Evolutionary conservation across 2,113 vertebrate genomes (phyloP).

Genomic region (Balaenoptera acutorostrata): DNA sequence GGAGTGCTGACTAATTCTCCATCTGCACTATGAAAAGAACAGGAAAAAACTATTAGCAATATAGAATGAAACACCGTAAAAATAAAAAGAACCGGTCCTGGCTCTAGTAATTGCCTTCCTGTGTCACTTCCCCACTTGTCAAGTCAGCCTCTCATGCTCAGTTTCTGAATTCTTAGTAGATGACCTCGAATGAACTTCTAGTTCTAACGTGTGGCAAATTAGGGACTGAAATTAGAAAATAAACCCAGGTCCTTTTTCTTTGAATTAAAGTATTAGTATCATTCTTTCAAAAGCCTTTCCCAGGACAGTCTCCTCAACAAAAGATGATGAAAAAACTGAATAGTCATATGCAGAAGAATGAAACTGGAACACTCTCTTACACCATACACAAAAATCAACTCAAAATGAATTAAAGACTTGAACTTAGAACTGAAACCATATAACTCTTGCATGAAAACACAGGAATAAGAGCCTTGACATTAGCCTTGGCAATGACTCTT

Average conservation of each 20-base stretch:
- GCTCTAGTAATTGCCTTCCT: background rate
- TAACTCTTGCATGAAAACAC: background rate
- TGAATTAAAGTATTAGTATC: background rate
- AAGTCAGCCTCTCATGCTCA: background rate
- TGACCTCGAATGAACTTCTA: background rate
- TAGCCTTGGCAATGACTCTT: background rate
- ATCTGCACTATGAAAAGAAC: constrained; percentile 56
- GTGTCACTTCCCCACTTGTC: background rate
- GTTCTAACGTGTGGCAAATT: background rate
- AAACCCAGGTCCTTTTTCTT: background rate
- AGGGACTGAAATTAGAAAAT: constrained; percentile 14
- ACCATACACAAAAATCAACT: background rate
- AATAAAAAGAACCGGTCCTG: background rate
- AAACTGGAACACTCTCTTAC: background rate
- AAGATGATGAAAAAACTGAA: background rate
- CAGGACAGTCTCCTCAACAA: background rate
- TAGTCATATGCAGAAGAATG: background rate
- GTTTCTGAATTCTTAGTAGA: background rate
- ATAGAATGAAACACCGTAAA: background rate
- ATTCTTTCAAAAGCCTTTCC: background rate
- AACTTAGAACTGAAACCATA: background rate
- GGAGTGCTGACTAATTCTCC: constrained; percentile 57
- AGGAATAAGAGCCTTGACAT: background rate
- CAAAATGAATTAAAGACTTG: background rate
- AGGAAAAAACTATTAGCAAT: background rate